Conservation (phyloP, 2,888 invertebrate genomes). For the Drosophila subsilvestris region DNA sequence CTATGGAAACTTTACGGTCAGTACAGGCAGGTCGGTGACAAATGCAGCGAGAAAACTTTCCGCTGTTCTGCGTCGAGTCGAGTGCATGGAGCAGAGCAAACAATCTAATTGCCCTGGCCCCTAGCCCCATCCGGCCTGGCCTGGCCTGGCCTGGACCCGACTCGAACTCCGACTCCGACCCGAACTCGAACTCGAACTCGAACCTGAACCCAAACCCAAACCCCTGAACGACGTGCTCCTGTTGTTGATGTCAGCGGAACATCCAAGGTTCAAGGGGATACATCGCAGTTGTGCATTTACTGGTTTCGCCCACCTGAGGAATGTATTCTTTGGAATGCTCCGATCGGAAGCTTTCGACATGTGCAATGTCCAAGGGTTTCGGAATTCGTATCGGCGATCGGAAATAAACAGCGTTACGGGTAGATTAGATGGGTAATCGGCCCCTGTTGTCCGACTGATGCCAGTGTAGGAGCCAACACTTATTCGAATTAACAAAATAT, state of each 20-base stretch:
- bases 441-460: neutral
- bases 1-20: slow-evolving; percentile 37
- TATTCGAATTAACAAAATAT: neutral
- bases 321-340: neutral
- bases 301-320: neutral
- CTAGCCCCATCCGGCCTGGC: no score
- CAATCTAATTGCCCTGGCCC: slow-evolving; percentile 60
- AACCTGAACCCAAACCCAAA: slow-evolving; percentile 5
- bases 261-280: slow-evolving; percentile 62
- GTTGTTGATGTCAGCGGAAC: slow-evolving; percentile 24
- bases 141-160: slow-evolving; percentile 12
- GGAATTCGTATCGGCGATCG: neutral
- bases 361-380: slow-evolving; percentile 17
- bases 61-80: slow-evolving; percentile 35
- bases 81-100: slow-evolving; percentile 51
- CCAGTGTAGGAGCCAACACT: neutral
- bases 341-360: neutral
- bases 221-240: slow-evolving; percentile 13
- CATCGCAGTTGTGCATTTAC: neutral
- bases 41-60: slow-evolving; percentile 51
- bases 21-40: slow-evolving; percentile 14
- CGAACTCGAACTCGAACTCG: neutral
- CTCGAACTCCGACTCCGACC: slow-evolving; percentile 19
- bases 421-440: no score
- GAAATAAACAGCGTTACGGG: neutral